Evolutionary conservation across 92 coral and sea anemone genomes (phyloP).

Genomic region (Hydrozoanthus gracilis): DNA sequence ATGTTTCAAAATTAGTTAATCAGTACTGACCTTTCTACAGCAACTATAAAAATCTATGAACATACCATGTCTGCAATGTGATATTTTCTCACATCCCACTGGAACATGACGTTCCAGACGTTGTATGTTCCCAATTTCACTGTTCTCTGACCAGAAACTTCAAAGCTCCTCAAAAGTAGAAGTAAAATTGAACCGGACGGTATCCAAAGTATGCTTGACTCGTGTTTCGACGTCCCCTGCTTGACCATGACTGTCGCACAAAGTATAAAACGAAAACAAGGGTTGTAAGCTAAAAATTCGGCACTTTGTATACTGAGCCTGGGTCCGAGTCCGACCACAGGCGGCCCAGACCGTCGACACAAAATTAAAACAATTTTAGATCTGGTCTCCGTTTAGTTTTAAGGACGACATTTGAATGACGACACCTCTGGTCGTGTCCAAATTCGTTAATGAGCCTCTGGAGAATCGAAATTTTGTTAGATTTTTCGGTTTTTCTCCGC

Average conservation of each 20-base stretch:
- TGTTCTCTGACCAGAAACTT: conserved; percentile 51
- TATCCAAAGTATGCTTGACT: conserved; percentile 1
- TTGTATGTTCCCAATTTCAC: conserved; percentile 89
- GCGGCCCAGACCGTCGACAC: too few relatives aligned
- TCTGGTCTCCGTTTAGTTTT: too few relatives aligned
- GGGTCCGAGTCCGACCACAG: too few relatives aligned
- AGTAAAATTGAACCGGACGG: not conserved
- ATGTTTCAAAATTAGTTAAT: too few relatives aligned
- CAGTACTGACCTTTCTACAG: too few relatives aligned
- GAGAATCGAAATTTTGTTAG: too few relatives aligned
- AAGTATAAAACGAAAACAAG: not conserved
- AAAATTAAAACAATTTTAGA: too few relatives aligned
- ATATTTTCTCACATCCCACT: conserved; percentile 92
- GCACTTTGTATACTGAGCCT: too few relatives aligned
- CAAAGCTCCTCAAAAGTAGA: not conserved
- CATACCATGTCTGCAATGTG: conserved; percentile 95
- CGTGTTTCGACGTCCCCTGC: not conserved
- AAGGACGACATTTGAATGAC: too few relatives aligned
- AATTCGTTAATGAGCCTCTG: too few relatives aligned
- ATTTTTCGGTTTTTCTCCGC: not conserved
- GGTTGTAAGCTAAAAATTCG: too few relatives aligned
- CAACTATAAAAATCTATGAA: not conserved
- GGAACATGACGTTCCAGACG: conserved; percentile 99
- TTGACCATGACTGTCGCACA: not conserved
- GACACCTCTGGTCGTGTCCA: too few relatives aligned